Evolutionary conservation across 1,140 invertebrate species (phyloP).

Genomic region (Mercenaria mercenaria): DNA sequence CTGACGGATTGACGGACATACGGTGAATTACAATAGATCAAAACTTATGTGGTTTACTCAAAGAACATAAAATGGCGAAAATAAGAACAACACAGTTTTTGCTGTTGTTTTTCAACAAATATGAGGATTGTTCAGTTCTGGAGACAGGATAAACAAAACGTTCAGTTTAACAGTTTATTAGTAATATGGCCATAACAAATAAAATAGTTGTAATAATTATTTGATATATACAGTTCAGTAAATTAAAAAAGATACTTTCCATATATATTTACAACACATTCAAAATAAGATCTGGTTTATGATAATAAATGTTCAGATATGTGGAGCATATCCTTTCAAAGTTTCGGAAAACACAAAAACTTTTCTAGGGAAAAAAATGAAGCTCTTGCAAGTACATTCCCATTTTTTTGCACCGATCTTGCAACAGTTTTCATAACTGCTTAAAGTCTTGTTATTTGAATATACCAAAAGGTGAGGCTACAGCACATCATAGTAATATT

Average conservation of each 20-base stretch:
- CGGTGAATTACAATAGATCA: no score
- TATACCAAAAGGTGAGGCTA: no score
- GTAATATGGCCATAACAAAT: conserved; percentile 34
- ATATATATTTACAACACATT: background rate
- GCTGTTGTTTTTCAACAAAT: no score
- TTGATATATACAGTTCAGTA: background rate
- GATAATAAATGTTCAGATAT: background rate
- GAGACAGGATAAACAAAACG: no score
- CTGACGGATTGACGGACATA: no score
- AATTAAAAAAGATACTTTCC: background rate
- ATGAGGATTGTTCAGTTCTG: no score
- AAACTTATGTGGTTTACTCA: no score
- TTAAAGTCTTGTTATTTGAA: no score
- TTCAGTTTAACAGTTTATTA: conserved; percentile 17
- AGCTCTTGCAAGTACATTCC: background rate
- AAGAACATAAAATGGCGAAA: no score
- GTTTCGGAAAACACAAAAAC: background rate
- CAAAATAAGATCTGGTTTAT: background rate
- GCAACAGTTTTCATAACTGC: no score
- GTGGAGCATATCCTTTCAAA: background rate
- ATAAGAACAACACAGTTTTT: no score
- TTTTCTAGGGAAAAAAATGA: background rate
- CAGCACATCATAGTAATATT: no score
- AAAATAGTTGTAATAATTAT: conserved; percentile 11
- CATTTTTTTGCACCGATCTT: background rate